Base-by-base conservation (phyloP, 2,888 invertebrate genomes). In the Laothoe populi region DNA sequence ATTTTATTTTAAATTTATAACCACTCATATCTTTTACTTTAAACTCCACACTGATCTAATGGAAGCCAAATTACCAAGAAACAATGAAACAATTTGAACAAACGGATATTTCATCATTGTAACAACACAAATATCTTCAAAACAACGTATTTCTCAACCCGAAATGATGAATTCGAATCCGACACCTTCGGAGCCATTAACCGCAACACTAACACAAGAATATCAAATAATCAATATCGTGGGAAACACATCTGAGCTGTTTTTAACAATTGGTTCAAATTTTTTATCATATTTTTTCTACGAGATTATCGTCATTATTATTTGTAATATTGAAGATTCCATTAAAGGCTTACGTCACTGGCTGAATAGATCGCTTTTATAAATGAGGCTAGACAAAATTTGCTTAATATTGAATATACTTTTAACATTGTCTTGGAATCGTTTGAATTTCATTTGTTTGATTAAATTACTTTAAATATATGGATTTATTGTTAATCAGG, bases 181-280 rank as follows among this genome's bases (percentile, higher is more conserved):
- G 31, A 53, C 53, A 53, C 53, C 53, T 31, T 16, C 16, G 2
- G 8, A 21, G 10, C 35, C 35, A 53, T 35, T 53, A 53, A 53
- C 53, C 53, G 31, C 53, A 53, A 53, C 46, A 24, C 21, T 42
- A 42, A 48, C 48, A 48, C n/a, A n/a, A 48, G 24, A 53, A 53
- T 53, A 53, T 19, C 53, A 35, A 53, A 57, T 66, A 68, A 66
- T 70, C 67, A 61, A 63, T 68, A 71, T 62, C 79, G 79, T 81
- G 82, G 77, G 81, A 83, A 81, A 75, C 75, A 75, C 77, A 78
- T 78, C 72, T 71, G 73, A 62, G 70, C 72, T 72, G 68, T 72
- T 70, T 73, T 70, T 74, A 74, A 75, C 69, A 68, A 69, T 61
- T 64, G 63, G 71, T 65, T 57, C 66, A 21, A 24, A 59, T 57